Base-by-base conservation (phyloP, 1,140 invertebrate genomes). In the Vanessa tameamea region DNA sequence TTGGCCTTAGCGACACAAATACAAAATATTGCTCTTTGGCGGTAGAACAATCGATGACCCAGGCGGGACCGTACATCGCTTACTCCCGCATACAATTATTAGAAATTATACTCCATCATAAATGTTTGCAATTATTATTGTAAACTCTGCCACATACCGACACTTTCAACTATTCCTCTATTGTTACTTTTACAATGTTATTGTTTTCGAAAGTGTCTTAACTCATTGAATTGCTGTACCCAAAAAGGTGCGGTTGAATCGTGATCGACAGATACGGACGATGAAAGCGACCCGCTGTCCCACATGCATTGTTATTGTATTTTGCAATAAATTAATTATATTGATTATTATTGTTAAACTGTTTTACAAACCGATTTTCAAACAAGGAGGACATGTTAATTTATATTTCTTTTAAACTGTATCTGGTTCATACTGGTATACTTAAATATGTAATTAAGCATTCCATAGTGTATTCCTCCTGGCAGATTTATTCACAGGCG, bases 221-320 rank as follows among this genome's bases (percentile, higher is more conserved):
- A 43, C 37, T 43, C 69, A 48, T 68, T 72, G 57, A 66, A 66
- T 48, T 75, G 75, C 78, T 77, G 50, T 47, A 63, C 77, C 84
- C 14, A 81, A 85, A 85, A 85, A 80, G 83, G 84, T 79, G 78
- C 53, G 69, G 69, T 64, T 73, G 69, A 51, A 80, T 76, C 80
- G 80, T 82, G 78, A 78, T 63, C 64, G 72, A 73, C 75, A 64
- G 77, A 79, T 83, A 85, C 69, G 80, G 80, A 68, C 76, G 72
- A 83, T 79, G 86, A 88, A 90, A 90, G 85, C 79, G 82, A 72
- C 73, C 81, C 76, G 77, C 72, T 80, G 84, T 78, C 79, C 87
- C 81, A 88, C 78, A 86, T 88, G 77, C 81, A 84, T 86, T 84
- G 85, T 85, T 81, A 73, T 79, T 82, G n/a, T 16, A 78, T 74